Percentiles rank a stretch among this genome's conserved stretches.
Conservation (phyloP, 2,797 vertebrate genomes). For the Acanthopagrus latus region DNA sequence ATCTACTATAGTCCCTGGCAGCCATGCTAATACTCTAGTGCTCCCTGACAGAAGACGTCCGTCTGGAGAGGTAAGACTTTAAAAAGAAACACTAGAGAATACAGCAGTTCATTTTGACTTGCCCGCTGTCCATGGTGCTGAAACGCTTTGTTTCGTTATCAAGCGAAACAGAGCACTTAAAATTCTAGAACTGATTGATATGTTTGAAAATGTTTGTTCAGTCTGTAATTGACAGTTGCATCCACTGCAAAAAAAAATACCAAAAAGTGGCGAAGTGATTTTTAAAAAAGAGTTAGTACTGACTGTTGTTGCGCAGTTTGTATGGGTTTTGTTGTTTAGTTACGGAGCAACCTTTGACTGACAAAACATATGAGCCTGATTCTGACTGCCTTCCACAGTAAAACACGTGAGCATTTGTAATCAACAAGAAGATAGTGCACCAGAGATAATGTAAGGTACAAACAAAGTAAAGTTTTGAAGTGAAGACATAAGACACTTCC, state of each 20-base stretch:
- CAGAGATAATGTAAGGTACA: neutral
- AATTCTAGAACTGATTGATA: no score
- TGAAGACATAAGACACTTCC: no score
- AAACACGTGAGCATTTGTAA: neutral
- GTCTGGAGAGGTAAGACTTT: constrained; percentile 33
- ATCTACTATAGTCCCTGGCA: no score
- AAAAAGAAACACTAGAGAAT: no score
- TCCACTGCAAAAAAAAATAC: no score
- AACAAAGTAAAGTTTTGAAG: no score
- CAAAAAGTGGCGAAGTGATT: no score
- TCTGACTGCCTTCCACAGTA: neutral
- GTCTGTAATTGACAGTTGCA: neutral
- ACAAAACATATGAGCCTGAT: neutral
- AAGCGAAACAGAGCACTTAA: no score
- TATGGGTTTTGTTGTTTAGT: neutral
- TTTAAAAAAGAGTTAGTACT: neutral
- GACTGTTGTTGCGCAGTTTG: neutral
- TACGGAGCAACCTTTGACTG: neutral
- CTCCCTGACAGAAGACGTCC: constrained; percentile 52
- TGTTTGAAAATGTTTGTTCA: no score
- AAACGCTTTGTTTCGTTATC: neutral
- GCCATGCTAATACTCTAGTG: constrained; percentile 60
- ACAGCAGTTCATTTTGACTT: neutral
- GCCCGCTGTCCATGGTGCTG: constrained; percentile 9
- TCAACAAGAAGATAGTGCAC: neutral